These are phyloP conservation scores for Australoheros facetus DNA, from an alignment of 2,797 vertebrate species.

Conservation along the genomic window DNA sequence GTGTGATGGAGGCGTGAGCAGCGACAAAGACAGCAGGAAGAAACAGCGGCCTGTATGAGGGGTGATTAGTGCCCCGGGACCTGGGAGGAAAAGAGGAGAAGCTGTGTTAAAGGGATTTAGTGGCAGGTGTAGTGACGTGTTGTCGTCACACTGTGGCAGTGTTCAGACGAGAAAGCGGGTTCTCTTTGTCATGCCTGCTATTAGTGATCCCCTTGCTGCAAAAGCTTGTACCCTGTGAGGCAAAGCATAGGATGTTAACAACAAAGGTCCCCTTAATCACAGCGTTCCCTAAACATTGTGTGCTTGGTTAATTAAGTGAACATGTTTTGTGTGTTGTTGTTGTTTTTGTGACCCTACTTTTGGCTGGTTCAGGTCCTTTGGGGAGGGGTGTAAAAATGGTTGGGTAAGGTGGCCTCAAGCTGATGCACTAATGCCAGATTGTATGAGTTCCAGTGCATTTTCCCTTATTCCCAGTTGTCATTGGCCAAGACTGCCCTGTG, in stretches of 20 bases:
- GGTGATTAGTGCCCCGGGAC: constrained; percentile 41
- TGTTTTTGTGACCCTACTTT: too few species aligned
- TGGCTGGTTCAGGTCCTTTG: not conserved
- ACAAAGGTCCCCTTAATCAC: not conserved
- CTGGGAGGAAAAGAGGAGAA: not conserved
- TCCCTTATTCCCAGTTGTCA: not conserved
- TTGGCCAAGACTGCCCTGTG: not conserved
- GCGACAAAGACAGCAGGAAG: constrained; percentile 69
- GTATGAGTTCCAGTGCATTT: too few species aligned
- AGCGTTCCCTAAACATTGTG: not conserved
- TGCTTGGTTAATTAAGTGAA: not conserved
- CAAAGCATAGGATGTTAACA: not conserved
- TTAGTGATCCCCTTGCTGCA: not conserved
- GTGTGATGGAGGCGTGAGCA: constrained; percentile 75
- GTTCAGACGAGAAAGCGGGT: not conserved
- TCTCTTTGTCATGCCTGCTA: not conserved
- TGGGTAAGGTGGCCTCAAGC: too few species aligned
- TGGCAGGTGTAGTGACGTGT: not conserved
- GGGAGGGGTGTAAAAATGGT: not conserved
- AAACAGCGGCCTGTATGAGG: constrained; percentile 48
- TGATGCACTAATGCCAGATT: too few species aligned
- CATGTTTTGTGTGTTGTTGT: too few species aligned
- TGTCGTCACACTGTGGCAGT: not conserved
- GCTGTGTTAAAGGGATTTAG: not conserved
- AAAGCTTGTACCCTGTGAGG: not conserved